Evolutionary conservation across 2,113 vertebrate species (phyloP), one percentile per base, ranked within the genome.

Genomic region (Nycticebus coucang): DNA sequence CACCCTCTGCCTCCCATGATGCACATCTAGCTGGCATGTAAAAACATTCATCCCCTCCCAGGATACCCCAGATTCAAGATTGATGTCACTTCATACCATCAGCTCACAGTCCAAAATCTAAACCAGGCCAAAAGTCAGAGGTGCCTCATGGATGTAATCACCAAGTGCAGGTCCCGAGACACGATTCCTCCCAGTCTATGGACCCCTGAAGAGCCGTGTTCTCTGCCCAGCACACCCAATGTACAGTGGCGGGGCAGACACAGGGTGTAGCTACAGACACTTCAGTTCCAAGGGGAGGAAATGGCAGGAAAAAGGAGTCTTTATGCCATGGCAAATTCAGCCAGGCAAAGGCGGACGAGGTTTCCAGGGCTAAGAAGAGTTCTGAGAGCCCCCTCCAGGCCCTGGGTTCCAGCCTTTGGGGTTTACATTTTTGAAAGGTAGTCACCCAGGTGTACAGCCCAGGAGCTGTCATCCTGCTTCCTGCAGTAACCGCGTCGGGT

Each of bases 301-400:
- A 19, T 4, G 26, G 66, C 22, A 71, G n/a, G 37, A 10, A 35
- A 24, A 53, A 37, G 71, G 59, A 22, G 24, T 30, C 45, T 53
- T 5, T 7, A 37, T 15, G 3, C 33, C n/a, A 3, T 2, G 21
- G 74, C 22, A 4, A 77, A 45, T 41, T 28, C 60, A 68, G 18
- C 2, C 0, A 10, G 55, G 13, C 7, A 59, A 74, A 57, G 7
- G 45, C 2, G 24, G n/a, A 0, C 7, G 0, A 4, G 41, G 18
- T n/a, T 12, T 75, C 80, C 30, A 75, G 59, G 87, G 13, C 33
- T 37, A 24, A 9, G 17, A 30, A 79, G 11, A 21, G 57, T 55
- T 79, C 50, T 0, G 2, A 55, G 4, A 10, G 30, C 12, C 35
- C 68, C 4, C 1, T 72, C 53, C 37, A 24, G 18, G n/a, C 5